These are phyloP conservation scores for Dicentrarchus labrax DNA, from an alignment of 2,113 vertebrate species.

Conservation along the genomic window DNA sequence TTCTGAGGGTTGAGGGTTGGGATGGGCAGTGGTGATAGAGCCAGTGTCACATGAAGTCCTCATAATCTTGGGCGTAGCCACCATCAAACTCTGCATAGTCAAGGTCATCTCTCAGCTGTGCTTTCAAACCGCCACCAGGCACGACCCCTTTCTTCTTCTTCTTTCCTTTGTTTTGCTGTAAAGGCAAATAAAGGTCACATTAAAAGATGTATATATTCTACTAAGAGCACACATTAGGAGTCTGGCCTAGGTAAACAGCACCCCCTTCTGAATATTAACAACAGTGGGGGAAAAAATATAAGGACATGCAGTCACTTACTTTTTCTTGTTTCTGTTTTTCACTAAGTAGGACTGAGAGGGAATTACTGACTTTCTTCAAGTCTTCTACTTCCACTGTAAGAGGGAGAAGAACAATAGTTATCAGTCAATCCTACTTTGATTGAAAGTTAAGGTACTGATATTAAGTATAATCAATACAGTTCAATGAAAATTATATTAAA, in stretches of 20 bases:
- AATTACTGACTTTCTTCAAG: slow-evolving; percentile 97
- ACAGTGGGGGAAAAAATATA: background rate
- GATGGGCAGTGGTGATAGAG: slow-evolving; percentile 80
- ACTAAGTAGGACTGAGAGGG: slow-evolving; percentile 94
- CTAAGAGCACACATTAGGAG: background rate
- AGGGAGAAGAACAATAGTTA: background rate
- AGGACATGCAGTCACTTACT: slow-evolving; percentile 80
- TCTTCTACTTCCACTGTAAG: slow-evolving; percentile 96
- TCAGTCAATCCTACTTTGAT: background rate
- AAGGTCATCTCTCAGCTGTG: slow-evolving; percentile 93
- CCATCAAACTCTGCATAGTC: slow-evolving; percentile 93
- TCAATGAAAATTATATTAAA: background rate
- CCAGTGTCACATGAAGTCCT: slow-evolving; percentile 98
- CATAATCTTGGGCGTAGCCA: slow-evolving; percentile 94
- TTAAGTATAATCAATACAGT: background rate
- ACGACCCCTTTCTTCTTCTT: slow-evolving; percentile 95
- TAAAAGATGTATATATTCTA: background rate
- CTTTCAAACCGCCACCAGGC: slow-evolving; percentile 94
- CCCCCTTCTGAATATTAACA: slow-evolving; percentile 51
- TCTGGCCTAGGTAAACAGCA: slow-evolving; percentile 24
- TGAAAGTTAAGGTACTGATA: background rate
- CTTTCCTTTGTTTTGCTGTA: slow-evolving; percentile 96
- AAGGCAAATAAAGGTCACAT: background rate
- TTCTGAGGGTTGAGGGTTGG: slow-evolving; percentile 86
- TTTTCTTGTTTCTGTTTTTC: slow-evolving; percentile 99